Percentiles rank a stretch among this genome's conserved stretches.
Evolutionary conservation across 2,888 invertebrate species (phyloP).

Genomic region (Coenonympha glycerion): DNA sequence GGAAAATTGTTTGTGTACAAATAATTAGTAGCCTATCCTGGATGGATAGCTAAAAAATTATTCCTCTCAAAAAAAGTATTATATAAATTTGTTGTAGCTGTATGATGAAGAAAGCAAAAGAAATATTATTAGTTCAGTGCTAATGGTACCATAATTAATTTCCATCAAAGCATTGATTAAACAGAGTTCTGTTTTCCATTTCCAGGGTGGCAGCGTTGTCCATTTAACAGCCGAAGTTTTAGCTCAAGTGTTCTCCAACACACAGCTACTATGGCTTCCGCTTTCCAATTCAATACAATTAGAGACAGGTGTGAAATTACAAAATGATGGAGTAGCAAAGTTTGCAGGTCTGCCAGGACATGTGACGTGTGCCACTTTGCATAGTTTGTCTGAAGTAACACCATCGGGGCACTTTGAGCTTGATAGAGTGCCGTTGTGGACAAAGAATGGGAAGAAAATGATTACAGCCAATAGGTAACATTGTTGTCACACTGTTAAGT

Average conservation of each 20-base stretch:
- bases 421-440: slow-evolving; percentile 84
- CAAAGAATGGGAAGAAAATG: slow-evolving; percentile 82
- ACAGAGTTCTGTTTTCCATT: slow-evolving; percentile 35
- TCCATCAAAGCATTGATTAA: background rate
- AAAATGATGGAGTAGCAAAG: slow-evolving; percentile 78
- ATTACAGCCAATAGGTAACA: slow-evolving; percentile 76
- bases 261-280: slow-evolving; percentile 82
- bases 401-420: slow-evolving; percentile 84
- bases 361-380: slow-evolving; percentile 73
- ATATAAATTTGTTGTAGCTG: no score
- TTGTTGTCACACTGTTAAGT: no score
- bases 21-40: no score
- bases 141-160: background rate
- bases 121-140: background rate
- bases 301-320: slow-evolving; percentile 78
- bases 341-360: slow-evolving; percentile 80
- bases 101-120: no score
- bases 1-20: no score
- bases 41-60: no score
- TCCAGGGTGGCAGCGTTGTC: slow-evolving; percentile 87
- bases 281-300: slow-evolving; percentile 81
- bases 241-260: slow-evolving; percentile 76
- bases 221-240: slow-evolving; percentile 87
- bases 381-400: slow-evolving; percentile 81
- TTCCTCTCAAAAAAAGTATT: no score